These are phyloP conservation scores for Morelia viridis DNA, from an alignment of 2,797 vertebrate genomes.

Conservation along the genomic window DNA sequence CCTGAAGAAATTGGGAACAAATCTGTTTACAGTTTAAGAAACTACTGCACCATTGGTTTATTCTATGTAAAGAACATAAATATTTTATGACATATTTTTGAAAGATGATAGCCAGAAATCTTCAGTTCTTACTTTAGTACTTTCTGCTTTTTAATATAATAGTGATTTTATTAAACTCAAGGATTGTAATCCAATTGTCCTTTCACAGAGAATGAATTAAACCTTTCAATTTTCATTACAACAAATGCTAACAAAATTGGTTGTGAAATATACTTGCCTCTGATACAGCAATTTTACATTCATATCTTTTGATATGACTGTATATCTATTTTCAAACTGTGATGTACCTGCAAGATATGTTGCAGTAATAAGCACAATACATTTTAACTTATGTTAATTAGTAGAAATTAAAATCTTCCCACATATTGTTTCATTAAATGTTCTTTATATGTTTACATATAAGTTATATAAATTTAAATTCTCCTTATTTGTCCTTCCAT, in stretches of 20 bases:
- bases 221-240: slow-evolving; percentile 67
- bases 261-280: slow-evolving; percentile 67
- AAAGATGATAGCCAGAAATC: slow-evolving; percentile 20
- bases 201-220: slow-evolving; percentile 59
- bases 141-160: not conserved
- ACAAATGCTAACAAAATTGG: slow-evolving; percentile 55
- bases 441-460: not conserved
- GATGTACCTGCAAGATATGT: slow-evolving; percentile 50
- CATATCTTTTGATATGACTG: slow-evolving; percentile 62
- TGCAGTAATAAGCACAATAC: not conserved
- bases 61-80: slow-evolving; percentile 34
- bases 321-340: slow-evolving; percentile 64
- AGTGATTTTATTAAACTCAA: slow-evolving; percentile 6
- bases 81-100: slow-evolving; percentile 22
- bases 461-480: not conserved
- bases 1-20: not conserved
- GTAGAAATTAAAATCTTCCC: not conserved
- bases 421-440: not conserved
- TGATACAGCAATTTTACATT: slow-evolving; percentile 59
- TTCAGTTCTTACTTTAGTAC: slow-evolving; percentile 33
- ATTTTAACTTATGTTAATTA: not conserved
- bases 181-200: slow-evolving; percentile 46
- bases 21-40: not conserved
- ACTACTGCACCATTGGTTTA: not conserved
- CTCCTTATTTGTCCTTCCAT: not conserved